Base-by-base conservation (phyloP, 2,888 invertebrate species). In the Colletes collaris region DNA sequence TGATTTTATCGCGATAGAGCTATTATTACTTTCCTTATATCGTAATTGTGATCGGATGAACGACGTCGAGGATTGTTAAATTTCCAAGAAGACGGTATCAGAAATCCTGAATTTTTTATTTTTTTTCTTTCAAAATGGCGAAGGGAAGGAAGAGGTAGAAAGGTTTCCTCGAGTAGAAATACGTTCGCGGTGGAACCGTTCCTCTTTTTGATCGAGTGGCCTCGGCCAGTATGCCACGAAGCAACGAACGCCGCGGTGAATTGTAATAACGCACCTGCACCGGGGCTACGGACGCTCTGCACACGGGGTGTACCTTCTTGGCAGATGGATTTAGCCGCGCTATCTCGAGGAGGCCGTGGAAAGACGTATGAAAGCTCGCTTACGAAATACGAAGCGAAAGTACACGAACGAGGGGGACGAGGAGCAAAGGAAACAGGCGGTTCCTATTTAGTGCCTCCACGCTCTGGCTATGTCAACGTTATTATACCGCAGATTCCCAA, bases 401-500 rank as follows among this genome's bases (percentile, higher is more conserved):
- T 68, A 81, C 76, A 68, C 64, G 77, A 75, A 67, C 71, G 44
- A 68, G 78, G 69, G 74, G 78, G 69, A 73, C 50, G 73, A 69
- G 77, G 74, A 81, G 84, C 73, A 83, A 79, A 80, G 80, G 81
- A 70, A 74, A 73, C 79, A 77, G 83, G 81, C 65, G 77, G 82
- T 78, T 82, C 82, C 88, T 89, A 88, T 91, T 90, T 89, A 89
- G 89, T 87, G 84, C 86, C 52, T 80, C 86, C 67, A 85, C 83
- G 85, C 83, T 27, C 27, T 83, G 88, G 84, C 90, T 91, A 87
- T 91, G 91, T 91, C 91, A 91, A 91, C 91, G 89, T 91, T 91
- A 91, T 91, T 91, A 91, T 90, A 90, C 89, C 88, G 73, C 87
- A 86, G 87, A 91, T 91, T 91, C 91, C 89, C 91, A 76, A 65